These are phyloP conservation scores for Atherinomorus stipes DNA, from an alignment of 2,113 vertebrate genomes.

Conservation along the genomic window DNA sequence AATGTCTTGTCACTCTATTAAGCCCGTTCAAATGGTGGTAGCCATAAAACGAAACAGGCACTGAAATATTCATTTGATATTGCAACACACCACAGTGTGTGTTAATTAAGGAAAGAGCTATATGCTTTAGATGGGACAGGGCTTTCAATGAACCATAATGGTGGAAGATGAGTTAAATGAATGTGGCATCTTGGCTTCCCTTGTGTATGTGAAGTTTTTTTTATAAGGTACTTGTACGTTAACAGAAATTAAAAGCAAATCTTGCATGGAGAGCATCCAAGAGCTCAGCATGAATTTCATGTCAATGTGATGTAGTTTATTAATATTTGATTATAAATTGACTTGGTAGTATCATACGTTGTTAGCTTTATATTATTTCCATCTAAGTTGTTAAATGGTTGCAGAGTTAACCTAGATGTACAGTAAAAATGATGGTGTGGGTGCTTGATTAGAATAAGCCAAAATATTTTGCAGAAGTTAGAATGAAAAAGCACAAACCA, in stretches of 20 bases:
- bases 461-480: neutral
- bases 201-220: conserved; percentile 48
- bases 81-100: conserved; percentile 70
- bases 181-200: conserved; percentile 52
- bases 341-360: neutral
- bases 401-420: neutral
- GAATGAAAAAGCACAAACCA: too few relatives aligned
- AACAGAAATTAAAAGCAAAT: neutral
- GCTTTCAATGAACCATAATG: conserved; percentile 54
- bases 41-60: conserved; percentile 67
- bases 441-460: neutral
- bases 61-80: conserved; percentile 84
- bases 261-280: neutral
- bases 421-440: too few relatives aligned
- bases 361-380: neutral
- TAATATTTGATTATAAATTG: conserved; percentile 5
- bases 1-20: conserved; percentile 83
- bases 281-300: neutral
- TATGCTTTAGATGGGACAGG: conserved; percentile 63
- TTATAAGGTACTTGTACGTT: conserved; percentile 14
- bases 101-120: conserved; percentile 82
- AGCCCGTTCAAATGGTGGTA: conserved; percentile 77
- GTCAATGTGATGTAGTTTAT: conserved; percentile 4
- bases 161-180: conserved; percentile 61
- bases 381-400: conserved; percentile 4